A percentile compares a stretch with the other conserved stretches of the same genome.
Evolutionary conservation across 1,140 invertebrate genomes (phyloP).

Genomic region (Tetragonula clypearis): DNA sequence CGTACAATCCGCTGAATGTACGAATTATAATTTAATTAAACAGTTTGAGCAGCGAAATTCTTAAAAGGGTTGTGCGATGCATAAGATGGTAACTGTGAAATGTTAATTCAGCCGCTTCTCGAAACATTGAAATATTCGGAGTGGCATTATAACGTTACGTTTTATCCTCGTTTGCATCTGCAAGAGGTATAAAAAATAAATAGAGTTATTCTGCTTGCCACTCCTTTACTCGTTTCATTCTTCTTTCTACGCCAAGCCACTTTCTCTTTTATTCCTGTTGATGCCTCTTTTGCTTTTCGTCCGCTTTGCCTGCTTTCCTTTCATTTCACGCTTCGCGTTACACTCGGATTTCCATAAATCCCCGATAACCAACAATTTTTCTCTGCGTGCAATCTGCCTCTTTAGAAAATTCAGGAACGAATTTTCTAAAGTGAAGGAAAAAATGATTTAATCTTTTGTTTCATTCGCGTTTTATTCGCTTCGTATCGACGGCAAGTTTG

Average conservation of each 20-base stretch:
- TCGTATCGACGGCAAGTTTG: no score
- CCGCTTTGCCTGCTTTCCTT: neutral
- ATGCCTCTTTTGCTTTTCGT: slow-evolving; percentile 23
- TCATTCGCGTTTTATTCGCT: no score
- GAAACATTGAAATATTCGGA: slow-evolving; percentile 12
- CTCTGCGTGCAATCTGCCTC: neutral
- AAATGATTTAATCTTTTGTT: no score
- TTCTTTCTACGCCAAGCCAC: neutral
- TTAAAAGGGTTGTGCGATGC: neutral
- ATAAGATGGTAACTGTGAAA: neutral
- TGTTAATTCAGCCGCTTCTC: neutral
- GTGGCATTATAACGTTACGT: slow-evolving; percentile 7
- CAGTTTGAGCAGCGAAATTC: neutral
- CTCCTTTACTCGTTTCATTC: neutral
- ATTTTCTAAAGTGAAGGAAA: no score
- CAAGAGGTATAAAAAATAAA: slow-evolving; percentile 25
- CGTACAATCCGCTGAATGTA: neutral
- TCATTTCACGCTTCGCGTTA: slow-evolving; percentile 29
- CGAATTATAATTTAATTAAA: neutral
- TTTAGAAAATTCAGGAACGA: no score
- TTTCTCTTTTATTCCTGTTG: slow-evolving; percentile 18
- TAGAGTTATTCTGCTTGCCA: slow-evolving; percentile 9
- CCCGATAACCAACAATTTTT: slow-evolving; percentile 13
- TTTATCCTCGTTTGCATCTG: slow-evolving; percentile 18
- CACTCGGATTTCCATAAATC: slow-evolving; percentile 22